A percentile compares a stretch with the other conserved stretches of the same genome.
phyloP scores from a whole-genome alignment of 2,888 invertebrate genomes.

The Folsomia candida region DNA sequence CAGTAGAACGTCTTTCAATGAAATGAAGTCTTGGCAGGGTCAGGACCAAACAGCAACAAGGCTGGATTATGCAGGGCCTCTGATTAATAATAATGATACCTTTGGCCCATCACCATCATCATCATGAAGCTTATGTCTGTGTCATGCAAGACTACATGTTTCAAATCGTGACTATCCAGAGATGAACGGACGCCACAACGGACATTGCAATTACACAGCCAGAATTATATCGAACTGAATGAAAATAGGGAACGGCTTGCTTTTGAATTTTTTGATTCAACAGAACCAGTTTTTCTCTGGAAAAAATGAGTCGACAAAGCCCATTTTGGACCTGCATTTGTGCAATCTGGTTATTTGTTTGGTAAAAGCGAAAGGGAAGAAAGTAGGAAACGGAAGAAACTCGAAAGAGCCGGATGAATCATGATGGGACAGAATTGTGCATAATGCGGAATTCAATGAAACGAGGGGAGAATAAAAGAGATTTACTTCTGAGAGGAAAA shows the following conservation, averaged over 20 bases:
- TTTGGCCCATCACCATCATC: too few species aligned
- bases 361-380: constrained; percentile 2
- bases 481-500: constrained; percentile 12
- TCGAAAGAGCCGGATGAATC: constrained; percentile 1
- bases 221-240: neutral
- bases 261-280: constrained; percentile 25
- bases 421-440: constrained; percentile 1
- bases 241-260: constrained; percentile 10
- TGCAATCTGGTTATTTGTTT: neutral
- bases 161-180: neutral
- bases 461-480: constrained; percentile 22
- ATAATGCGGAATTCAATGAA: constrained; percentile 9
- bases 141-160: neutral
- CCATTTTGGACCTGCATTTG: neutral
- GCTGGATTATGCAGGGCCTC: neutral
- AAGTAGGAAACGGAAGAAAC: constrained; percentile 11
- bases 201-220: neutral
- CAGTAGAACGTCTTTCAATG: constrained; percentile 16
- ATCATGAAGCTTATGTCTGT: neutral
- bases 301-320: constrained; percentile 30
- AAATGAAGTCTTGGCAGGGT: constrained; percentile 14
- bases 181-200: neutral
- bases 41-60: constrained; percentile 7
- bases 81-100: neutral
- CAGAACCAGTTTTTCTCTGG: constrained; percentile 35